Base-by-base conservation (phyloP, 2,888 invertebrate species). In the Scaptomyza caliginosa region DNA sequence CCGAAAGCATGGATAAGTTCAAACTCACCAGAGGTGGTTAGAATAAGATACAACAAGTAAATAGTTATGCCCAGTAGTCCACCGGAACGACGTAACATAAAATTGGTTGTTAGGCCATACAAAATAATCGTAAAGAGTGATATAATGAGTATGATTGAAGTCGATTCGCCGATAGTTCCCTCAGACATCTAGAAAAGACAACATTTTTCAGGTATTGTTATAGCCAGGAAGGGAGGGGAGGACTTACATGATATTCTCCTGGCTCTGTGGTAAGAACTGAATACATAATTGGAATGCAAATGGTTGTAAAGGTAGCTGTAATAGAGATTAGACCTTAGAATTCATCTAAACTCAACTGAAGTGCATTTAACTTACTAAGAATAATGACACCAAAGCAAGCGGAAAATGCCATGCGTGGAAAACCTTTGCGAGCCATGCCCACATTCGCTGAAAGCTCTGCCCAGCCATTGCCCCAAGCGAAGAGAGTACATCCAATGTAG, bases 361-460 rank as follows among this genome's bases (percentile, higher is more conserved):
- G 4, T n/a, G n/a, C 13, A 8, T 24, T 42, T 6, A 6, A 26
- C 74, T 55, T 38, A 70, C 74, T 17, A 10, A 70, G 48, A 8
- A 74, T 43, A 11, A 34, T 36, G 0, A 32, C n/a, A 2, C 70
- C 70, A n/a, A 56, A 48, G 40, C 74, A 74, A 1, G 74, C 54
- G 3, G 63, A 28, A 8, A 51, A 67, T 6, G 74, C 74, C 74
- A 74, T 74, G 3, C 74, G 67, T 1, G 74, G 74, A 28, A 39
- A 57, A 3, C 74, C 74, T 0, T 7, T 40, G 0, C 49, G 49
- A 0, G 74, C 67, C 39, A 74, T 13, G 43, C 7, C 32, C 5
- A 60, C 2, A 16, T 58, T 57, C 0, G 70, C 23, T 26, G 52
- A 2, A 0, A 74, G 8, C n/a, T 67, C 67, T 10, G 56, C n/a